Evolutionary conservation across 2,888 invertebrate species (phyloP).

Genomic region (Didymodactylos carnosus): DNA sequence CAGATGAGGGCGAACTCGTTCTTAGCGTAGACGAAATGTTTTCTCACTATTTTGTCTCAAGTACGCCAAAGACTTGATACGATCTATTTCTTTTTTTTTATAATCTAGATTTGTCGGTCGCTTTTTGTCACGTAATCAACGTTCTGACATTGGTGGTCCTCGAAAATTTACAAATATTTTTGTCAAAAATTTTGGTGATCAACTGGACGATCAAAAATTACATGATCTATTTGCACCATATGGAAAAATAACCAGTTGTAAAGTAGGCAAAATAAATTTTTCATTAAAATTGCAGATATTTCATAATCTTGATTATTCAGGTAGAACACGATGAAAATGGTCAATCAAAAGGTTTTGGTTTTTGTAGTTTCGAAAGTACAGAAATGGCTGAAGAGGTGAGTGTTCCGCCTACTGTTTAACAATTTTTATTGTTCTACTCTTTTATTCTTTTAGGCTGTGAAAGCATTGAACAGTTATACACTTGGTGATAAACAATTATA

Average conservation of each 20-base stretch:
- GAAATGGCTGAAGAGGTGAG: conserved; percentile 50
- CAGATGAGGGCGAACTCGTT: too few species aligned
- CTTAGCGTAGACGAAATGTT: too few species aligned
- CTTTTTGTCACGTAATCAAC: conserved; percentile 9
- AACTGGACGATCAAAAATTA: conserved; percentile 69
- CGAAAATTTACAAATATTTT: conserved; percentile 89
- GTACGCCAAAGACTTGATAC: too few species aligned
- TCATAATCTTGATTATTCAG: not conserved
- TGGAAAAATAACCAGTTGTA: conserved; percentile 41
- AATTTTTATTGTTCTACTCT: not conserved
- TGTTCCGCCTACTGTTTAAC: not conserved
- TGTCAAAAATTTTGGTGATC: conserved; percentile 93
- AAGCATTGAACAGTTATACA: not conserved
- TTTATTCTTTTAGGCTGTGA: not conserved
- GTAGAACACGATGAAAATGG: conserved; percentile 53
- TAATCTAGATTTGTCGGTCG: too few species aligned
- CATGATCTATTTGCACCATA: conserved; percentile 74
- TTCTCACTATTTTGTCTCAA: too few species aligned
- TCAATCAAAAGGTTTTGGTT: conserved; percentile 70
- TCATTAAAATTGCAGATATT: not conserved
- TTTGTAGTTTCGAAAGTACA: conserved; percentile 90
- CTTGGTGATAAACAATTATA: conserved; percentile 42
- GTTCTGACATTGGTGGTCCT: not conserved
- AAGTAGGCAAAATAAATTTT: conserved; percentile 17
- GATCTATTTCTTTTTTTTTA: too few species aligned